Evolutionary conservation across 2,797 vertebrate species (phyloP), one percentile per base, ranked within the genome.

Genomic region (Delichon dasypus): DNA sequence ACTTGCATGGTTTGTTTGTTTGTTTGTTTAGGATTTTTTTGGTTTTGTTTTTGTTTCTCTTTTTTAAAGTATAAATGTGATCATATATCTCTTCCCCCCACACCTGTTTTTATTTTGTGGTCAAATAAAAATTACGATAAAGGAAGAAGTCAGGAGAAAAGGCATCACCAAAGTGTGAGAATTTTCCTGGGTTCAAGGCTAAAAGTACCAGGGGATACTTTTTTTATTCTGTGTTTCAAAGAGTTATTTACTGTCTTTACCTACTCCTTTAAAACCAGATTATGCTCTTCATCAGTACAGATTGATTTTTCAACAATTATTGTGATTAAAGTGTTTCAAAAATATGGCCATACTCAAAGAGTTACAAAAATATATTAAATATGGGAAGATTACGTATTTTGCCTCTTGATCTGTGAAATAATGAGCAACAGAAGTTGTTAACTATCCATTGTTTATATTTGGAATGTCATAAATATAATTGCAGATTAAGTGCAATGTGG

Each of bases 81-180:
- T 50, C 45, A 44, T 45, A 12, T 15, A 9, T 30, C 1, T 54
- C 5, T 62, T 65, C 14, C 13, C 1, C 3, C 7, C 2, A 9
- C 10, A 5, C 4, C 4, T 0, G 0, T 11, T 10, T 51, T 44
- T 53, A 47, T 15, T 82, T 66, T 62, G 19, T 54, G 15, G 5
- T 32, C 6, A 48, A 30, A 60, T 36, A 61, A 50, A 88, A 80
- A 34, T 20, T 0, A 36, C n/a, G 6, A 17, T 51, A 68, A 40
- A 51, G 2, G 9, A 32, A 83, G 13, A 79, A 2, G 3, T 68
- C 21, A 58, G 7, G 44, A 62, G 51, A 79, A 74, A 80, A 88
- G 4, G 2, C 21, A 32, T 34, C 16, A 47, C 4, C 7, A 20
- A 11, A 27, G 3, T 8, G 2, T 65, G 7, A 55, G 7, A 23